These are phyloP conservation scores for Seriola rivoliana DNA, from an alignment of 2,113 vertebrate species.

Conservation along the genomic window DNA sequence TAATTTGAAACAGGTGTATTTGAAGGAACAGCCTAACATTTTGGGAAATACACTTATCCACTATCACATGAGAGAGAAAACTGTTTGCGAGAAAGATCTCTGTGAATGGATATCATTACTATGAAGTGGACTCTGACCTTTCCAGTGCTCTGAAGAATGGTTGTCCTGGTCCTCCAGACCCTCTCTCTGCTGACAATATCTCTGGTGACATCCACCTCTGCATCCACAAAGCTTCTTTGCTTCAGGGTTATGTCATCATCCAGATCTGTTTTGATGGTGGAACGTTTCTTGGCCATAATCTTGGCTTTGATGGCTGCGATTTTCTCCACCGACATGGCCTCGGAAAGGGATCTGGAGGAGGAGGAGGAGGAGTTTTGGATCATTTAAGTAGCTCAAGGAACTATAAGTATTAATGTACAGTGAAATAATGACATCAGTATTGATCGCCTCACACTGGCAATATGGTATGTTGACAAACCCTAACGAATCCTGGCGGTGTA, in stretches of 20 bases:
- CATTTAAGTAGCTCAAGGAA: background rate
- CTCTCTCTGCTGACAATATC: constrained; percentile 98
- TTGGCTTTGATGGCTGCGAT: constrained; percentile 99
- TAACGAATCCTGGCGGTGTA: background rate
- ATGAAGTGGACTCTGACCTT: constrained; percentile 86
- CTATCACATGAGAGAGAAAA: background rate
- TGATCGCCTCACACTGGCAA: background rate
- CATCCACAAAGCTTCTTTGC: constrained; percentile 98
- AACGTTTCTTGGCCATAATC: constrained; percentile 99
- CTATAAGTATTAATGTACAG: background rate
- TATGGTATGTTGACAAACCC: background rate
- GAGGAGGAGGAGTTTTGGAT: background rate
- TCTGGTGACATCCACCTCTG: constrained; percentile 97
- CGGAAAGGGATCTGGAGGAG: constrained; percentile 92
- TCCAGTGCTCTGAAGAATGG: constrained; percentile 97
- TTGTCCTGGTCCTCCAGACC: constrained; percentile 98
- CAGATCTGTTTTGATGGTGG: constrained; percentile 98
- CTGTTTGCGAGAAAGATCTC: background rate
- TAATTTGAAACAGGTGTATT: background rate
- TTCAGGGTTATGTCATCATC: constrained; percentile 97
- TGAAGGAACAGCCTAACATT: too few relatives aligned
- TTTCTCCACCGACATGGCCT: constrained; percentile 99
- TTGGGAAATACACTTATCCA: too few relatives aligned
- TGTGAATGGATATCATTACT: background rate
- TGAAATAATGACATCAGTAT: background rate